A percentile compares a stretch with the other conserved stretches of the same genome.
phyloP scores from a whole-genome alignment of 2,797 vertebrate species.

The Mycteria americana region DNA sequence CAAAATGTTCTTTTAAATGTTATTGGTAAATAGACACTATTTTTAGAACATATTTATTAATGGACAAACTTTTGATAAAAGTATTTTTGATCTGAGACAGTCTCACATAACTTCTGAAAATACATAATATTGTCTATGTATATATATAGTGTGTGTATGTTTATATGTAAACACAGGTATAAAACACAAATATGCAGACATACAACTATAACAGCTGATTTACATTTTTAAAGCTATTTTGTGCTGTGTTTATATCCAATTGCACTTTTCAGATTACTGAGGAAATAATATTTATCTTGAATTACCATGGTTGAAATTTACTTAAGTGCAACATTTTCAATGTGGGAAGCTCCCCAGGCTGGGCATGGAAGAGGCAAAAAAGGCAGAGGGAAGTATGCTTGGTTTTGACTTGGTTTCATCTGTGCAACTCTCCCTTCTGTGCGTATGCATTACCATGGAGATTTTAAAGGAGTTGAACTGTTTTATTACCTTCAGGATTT shows the following conservation, averaged over 20 bases:
- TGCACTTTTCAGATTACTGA: neutral
- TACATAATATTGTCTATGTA: neutral
- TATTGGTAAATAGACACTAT: neutral
- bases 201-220: neutral
- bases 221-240: neutral
- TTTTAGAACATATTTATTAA: neutral
- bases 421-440: neutral
- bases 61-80: neutral
- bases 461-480: neutral
- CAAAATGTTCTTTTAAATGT: neutral
- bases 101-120: neutral
- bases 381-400: neutral
- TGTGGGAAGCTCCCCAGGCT: neutral
- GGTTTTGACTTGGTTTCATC: neutral
- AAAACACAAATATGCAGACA: neutral
- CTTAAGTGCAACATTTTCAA: neutral
- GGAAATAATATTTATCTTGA: neutral
- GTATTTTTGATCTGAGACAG: neutral
- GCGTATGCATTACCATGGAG: neutral
- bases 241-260: neutral
- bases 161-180: neutral
- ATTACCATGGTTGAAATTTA: neutral
- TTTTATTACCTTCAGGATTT: neutral
- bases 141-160: too few relatives aligned
- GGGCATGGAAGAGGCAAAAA: neutral